These are phyloP conservation scores for Poecile montanus DNA, from an alignment of 2,797 vertebrate species.

Conservation along the genomic window DNA sequence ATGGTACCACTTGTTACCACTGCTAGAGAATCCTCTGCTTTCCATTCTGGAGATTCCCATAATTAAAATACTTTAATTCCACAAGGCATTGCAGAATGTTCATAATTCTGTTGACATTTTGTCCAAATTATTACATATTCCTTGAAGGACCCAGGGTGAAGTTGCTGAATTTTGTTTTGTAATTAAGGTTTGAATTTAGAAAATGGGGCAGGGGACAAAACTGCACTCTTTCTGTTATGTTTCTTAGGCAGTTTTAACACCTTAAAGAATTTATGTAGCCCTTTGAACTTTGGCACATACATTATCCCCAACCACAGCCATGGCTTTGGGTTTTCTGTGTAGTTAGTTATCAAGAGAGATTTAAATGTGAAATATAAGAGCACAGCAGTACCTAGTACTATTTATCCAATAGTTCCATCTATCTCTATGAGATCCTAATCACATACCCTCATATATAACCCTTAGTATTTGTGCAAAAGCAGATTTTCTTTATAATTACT, in stretches of 20 bases:
- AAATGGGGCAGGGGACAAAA: rapidly evolving
- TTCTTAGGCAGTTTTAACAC: not conserved
- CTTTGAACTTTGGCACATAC: not conserved
- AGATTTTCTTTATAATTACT: not conserved
- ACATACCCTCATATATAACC: not conserved
- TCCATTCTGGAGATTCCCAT: not conserved
- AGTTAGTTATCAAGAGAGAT: not conserved
- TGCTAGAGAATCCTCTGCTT: not conserved
- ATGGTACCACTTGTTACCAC: not conserved
- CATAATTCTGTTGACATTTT: not conserved
- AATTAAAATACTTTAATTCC: not conserved
- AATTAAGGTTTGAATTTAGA: not conserved
- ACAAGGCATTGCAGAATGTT: not conserved
- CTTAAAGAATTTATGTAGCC: not conserved
- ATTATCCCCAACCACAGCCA: not conserved
- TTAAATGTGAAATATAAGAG: not conserved
- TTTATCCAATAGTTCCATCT: not conserved
- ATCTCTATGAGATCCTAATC: not conserved
- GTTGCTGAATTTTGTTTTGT: not conserved
- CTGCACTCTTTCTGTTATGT: not conserved
- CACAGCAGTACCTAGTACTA: not conserved
- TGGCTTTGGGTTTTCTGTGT: not conserved
- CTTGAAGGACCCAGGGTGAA: not conserved
- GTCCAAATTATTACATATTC: not conserved
- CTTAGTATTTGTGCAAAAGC: not conserved